phyloP scores from a whole-genome alignment of 2,113 vertebrate species.

The Phoxinus phoxinus region DNA sequence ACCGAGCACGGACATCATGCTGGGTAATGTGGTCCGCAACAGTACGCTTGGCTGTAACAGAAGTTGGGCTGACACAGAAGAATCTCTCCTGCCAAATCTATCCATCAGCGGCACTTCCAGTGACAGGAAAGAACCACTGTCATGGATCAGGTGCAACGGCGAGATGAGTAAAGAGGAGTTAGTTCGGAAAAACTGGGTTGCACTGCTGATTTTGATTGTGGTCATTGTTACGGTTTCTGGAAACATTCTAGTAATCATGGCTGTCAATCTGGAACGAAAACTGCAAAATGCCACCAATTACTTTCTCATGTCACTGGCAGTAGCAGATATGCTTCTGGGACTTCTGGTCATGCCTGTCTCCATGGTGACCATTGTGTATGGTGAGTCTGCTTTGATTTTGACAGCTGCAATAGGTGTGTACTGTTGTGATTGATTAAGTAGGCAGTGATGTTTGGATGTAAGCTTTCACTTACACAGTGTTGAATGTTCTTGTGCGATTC shows the following conservation, averaged over 20 bases:
- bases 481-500: not conserved
- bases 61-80: conserved; percentile 14
- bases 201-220: conserved; percentile 83
- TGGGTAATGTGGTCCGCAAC: conserved; percentile 47
- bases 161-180: conserved; percentile 60
- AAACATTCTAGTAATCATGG: conserved; percentile 96
- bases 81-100: conserved; percentile 53
- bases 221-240: conserved; percentile 91
- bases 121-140: conserved; percentile 55
- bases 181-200: conserved; percentile 89
- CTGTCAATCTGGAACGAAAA: conserved; percentile 95
- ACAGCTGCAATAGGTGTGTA: not conserved
- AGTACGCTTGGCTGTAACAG: conserved; percentile 53
- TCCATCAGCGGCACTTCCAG: conserved; percentile 28
- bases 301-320: conserved; percentile 97
- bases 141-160: conserved; percentile 64
- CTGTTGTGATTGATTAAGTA: not conserved
- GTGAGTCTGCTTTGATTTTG: conserved; percentile 76
- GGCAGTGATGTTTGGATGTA: conserved; percentile 7
- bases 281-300: conserved; percentile 98
- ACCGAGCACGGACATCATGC: conserved; percentile 6
- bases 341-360: conserved; percentile 96
- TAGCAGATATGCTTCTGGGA: conserved; percentile 94
- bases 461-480: conserved; percentile 10
- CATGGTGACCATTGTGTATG: conserved; percentile 93